phyloP scores from a whole-genome alignment of 2,113 vertebrate genomes.

The Hippotragus niger region DNA sequence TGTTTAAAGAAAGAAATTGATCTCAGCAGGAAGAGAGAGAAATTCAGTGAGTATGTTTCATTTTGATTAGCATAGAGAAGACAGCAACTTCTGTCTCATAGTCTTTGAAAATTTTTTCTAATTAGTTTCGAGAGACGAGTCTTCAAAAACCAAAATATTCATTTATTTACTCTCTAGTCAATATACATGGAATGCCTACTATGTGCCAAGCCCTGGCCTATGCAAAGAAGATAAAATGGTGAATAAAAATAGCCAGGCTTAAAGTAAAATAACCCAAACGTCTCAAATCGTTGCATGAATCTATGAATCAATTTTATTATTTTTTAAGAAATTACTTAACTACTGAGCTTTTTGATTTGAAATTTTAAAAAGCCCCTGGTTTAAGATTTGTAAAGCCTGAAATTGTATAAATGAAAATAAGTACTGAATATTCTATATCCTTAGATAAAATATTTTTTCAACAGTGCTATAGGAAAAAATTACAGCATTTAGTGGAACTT shows the following conservation, averaged over 20 bases:
- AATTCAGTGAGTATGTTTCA: background rate
- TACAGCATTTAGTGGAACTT: background rate
- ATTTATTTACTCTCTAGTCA: background rate
- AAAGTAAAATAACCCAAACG: background rate
- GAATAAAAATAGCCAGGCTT: background rate
- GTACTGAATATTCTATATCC: background rate
- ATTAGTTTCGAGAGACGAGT: background rate
- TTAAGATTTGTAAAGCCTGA: conserved; percentile 5
- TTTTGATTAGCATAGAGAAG: background rate
- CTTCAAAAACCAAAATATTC: background rate
- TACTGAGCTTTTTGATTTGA: conserved; percentile 39
- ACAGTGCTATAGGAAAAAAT: background rate
- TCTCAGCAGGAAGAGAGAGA: background rate
- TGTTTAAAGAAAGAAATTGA: background rate
- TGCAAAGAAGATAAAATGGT: background rate
- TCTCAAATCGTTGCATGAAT: background rate
- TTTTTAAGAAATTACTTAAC: conserved; percentile 36
- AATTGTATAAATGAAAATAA: background rate
- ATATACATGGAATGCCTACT: background rate
- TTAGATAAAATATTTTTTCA: background rate
- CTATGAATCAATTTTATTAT: background rate
- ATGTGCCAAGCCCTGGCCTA: background rate
- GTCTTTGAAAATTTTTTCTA: background rate
- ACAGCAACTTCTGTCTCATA: background rate
- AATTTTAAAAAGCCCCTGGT: background rate